Conservation (phyloP, 2,797 vertebrate genomes). For the Semaprochilodus insignis region DNA sequence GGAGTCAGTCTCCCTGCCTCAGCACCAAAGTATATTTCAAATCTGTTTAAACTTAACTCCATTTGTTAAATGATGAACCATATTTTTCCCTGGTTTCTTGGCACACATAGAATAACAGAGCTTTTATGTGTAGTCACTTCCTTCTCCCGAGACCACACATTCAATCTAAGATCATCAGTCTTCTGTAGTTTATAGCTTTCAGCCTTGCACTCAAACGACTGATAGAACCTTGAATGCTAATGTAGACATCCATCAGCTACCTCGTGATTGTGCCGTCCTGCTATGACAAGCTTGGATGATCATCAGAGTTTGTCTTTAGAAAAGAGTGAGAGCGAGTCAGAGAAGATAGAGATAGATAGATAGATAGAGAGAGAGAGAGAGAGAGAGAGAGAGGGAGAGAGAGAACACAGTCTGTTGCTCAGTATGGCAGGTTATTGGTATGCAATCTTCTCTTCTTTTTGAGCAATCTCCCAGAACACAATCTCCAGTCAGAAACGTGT, state of each 20-base stretch:
- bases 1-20: too few species aligned
- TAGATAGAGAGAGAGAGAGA: neutral
- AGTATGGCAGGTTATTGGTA: neutral
- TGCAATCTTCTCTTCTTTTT: slow-evolving; percentile 5
- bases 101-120: too few species aligned
- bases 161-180: too few species aligned
- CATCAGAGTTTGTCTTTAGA: neutral
- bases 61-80: too few species aligned
- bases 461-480: slow-evolving; percentile 13
- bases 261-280: neutral
- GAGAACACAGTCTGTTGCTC: neutral
- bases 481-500: neutral
- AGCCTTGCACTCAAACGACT: neutral
- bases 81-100: too few species aligned
- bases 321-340: neutral
- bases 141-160: too few species aligned
- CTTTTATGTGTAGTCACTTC: too few species aligned
- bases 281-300: slow-evolving; percentile 3
- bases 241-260: neutral
- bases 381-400: too few species aligned
- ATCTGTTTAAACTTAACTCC: too few species aligned
- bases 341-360: neutral
- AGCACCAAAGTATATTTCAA: too few species aligned
- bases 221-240: neutral
- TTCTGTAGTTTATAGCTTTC: too few species aligned